Evolutionary conservation across 1,140 invertebrate genomes (phyloP), one percentile per base, ranked within the genome.

Genomic region (Melipona quadrifasciata): DNA sequence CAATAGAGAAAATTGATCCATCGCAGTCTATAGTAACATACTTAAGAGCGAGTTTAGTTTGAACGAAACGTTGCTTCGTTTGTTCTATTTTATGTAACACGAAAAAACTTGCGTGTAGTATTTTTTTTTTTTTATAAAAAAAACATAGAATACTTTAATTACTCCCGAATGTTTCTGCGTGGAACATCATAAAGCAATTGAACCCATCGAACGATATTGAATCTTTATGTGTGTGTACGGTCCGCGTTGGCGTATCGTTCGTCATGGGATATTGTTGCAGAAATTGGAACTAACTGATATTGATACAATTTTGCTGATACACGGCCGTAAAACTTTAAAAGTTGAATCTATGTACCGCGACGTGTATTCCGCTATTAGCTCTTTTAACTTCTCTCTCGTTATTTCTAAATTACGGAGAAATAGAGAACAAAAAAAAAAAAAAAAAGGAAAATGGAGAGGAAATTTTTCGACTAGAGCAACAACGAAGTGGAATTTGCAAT

Each of bases 271-370:
- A 47, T 51, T 14, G 51, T 57, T 67, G 67, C 61, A 57, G 51
- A 75, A 65, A 82, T 75, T 51, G 71, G 39, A 75, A 74, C 71
- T 39, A 74, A 55, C 80, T n/a, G 74, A 64, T 71, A 79, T 58
- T 51, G 53, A 83, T 70, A 71, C 82, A 79, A 79, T 83, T 83
- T 83, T 31, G 78, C 47, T 17, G 81, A 70, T 70, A 70, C 64
- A 67, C 3, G 72, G 53, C 11, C 72, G 6, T 64, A 61, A n/a
- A 61, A 53, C 31, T 78, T 51, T 31, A 51, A 58, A 78, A 19
- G 31, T 71, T 31, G 53, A 51, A 77, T 53, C 65, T 34, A 51
- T 58, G 57, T 21, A 16, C 27, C 27, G 58, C 21, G 65, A 65
- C 57, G 2, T 39, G 47, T 24, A 2, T 8, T 12, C 17, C 47